phyloP scores from a whole-genome alignment of 30 jellyfish, hydroid and myxozoan species.

The Nemopilema nomurai region DNA sequence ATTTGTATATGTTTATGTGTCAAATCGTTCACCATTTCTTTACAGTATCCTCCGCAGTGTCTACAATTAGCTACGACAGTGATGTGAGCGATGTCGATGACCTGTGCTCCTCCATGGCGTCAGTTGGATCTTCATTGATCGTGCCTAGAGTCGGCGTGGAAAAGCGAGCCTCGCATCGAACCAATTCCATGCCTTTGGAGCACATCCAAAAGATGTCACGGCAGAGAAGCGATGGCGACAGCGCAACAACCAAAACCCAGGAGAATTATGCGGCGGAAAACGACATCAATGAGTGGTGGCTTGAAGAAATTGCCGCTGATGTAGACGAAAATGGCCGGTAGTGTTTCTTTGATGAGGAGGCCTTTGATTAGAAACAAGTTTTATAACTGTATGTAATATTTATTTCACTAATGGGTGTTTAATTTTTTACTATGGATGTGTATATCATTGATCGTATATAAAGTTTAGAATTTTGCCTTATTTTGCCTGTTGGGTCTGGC shows the following conservation, averaged over 20 bases:
- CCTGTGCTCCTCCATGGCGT: constrained; percentile 47
- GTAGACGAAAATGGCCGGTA: background rate
- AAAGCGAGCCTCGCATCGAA: constrained; percentile 14
- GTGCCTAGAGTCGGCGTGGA: constrained; percentile 32
- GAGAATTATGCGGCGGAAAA: background rate
- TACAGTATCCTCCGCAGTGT: constrained; percentile 63
- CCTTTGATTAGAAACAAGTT: no score
- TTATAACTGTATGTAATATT: no score
- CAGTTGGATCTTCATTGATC: constrained; percentile 55
- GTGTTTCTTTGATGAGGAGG: no score
- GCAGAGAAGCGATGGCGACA: constrained; percentile 2
- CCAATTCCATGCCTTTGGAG: constrained; percentile 39
- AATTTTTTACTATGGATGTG: no score
- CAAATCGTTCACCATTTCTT: background rate
- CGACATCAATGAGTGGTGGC: constrained; percentile 58
- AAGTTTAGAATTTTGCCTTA: no score
- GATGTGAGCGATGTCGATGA: constrained; percentile 65
- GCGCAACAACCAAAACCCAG: background rate
- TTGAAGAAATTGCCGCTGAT: constrained; percentile 18
- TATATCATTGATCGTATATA: no score
- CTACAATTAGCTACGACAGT: constrained; percentile 67
- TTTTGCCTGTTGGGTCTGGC: no score
- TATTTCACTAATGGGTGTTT: no score
- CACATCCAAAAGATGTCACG: constrained; percentile 20
- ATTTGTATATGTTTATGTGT: background rate